Percentiles rank a stretch among this genome's conserved stretches.
Conservation (phyloP, 2,888 invertebrate species). For the Amiota mariae region DNA sequence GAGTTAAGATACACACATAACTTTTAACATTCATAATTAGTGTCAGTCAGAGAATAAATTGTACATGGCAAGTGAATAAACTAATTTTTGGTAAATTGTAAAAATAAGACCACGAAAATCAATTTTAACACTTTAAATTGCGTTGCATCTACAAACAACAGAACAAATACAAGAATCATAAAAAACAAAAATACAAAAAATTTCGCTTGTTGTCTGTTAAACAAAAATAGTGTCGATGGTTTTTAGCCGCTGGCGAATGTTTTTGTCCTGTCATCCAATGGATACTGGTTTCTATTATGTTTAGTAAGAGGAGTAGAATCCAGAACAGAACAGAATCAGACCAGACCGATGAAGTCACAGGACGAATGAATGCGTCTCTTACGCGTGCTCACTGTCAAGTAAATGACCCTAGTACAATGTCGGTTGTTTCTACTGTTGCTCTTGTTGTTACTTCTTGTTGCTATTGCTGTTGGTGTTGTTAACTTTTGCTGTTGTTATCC, state of each 20-base stretch:
- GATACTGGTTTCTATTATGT: not conserved
- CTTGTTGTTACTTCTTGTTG: constrained; percentile 6
- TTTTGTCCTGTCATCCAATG: constrained; percentile 18
- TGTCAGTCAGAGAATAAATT: no score
- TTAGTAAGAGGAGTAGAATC: no score
- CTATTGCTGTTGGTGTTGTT: constrained; percentile 28
- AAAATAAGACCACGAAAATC: no score
- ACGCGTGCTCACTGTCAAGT: constrained; percentile 21
- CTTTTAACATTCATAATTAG: no score
- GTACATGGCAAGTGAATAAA: no score
- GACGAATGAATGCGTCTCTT: not conserved
- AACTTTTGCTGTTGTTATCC: constrained; percentile 27
- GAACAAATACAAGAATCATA: not conserved
- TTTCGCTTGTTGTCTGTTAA: not conserved
- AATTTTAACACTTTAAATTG: no score
- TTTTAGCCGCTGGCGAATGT: constrained; percentile 41
- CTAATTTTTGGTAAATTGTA: no score
- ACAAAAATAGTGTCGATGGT: constrained; percentile 44
- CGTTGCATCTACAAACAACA: no score
- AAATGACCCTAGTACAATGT: constrained; percentile 54
- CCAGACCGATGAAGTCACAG: no score
- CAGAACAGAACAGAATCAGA: no score
- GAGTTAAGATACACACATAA: no score
- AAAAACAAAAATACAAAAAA: not conserved
- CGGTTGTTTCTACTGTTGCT: constrained; percentile 34